Percentiles rank a stretch among this genome's conserved stretches.
Conservation (phyloP, 2,797 vertebrate species). For the Notolepis coatsorum region DNA sequence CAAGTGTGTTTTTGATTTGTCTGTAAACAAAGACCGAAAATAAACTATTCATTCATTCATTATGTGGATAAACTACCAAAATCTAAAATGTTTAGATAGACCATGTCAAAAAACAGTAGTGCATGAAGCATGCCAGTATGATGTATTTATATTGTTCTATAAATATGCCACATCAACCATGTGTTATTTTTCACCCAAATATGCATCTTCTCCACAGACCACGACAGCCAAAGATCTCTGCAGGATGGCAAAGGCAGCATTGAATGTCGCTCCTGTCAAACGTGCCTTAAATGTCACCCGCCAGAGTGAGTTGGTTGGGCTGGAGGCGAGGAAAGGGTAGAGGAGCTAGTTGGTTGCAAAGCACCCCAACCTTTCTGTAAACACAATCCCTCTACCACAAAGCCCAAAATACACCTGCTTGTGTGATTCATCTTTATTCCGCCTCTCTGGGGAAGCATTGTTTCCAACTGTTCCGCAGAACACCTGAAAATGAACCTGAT, state of each 20-base stretch:
- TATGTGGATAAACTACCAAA: constrained; percentile 13
- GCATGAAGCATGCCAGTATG: background rate
- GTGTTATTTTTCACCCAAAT: constrained; percentile 3
- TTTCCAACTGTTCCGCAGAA: constrained; percentile 38
- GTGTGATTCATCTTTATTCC: constrained; percentile 46
- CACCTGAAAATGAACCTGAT: background rate
- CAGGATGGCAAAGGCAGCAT: constrained; percentile 20
- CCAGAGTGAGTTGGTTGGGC: constrained; percentile 43
- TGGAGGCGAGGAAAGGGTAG: constrained; percentile 35
- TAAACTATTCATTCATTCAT: constrained; percentile 28
- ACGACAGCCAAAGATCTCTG: constrained; percentile 1
- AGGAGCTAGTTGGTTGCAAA: constrained; percentile 40
- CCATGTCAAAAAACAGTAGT: constrained; percentile 42
- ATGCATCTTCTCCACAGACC: constrained; percentile 8
- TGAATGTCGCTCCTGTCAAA: constrained; percentile 50
- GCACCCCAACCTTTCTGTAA: constrained; percentile 18
- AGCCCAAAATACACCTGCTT: constrained; percentile 49
- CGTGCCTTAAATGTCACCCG: constrained; percentile 64
- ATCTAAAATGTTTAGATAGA: background rate
- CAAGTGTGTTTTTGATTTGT: constrained; percentile 14
- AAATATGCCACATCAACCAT: constrained; percentile 40
- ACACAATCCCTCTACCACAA: background rate
- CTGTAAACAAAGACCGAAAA: constrained; percentile 43
- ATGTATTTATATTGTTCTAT: constrained; percentile 16
- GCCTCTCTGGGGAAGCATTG: constrained; percentile 28